Evolutionary conservation across 2,888 invertebrate species (phyloP), one percentile per base, ranked within the genome.

Genomic region (Heteropelma amictum): DNA sequence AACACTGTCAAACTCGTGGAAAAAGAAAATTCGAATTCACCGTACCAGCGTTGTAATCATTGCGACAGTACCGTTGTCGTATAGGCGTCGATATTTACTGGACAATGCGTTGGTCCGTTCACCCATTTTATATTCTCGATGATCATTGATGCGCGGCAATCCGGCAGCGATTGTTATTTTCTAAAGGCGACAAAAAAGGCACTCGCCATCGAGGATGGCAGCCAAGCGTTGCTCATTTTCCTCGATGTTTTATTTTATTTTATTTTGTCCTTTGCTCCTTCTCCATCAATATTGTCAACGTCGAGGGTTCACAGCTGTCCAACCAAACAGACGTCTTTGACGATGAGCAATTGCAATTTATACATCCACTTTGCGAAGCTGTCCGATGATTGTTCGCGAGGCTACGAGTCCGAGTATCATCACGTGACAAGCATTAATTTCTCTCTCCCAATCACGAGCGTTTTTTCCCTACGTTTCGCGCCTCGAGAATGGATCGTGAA

Each of bases 81-180:
- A 83, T 81, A 82, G 83, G 81, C 83, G 83, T 85, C 75, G 78
- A 80, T 81, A 78, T 78, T 81, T 82, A 89, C 89, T 89, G 86
- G 69, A 81, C 76, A 79, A 80, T 73, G 76, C 68, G 78, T 79
- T 76, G 70, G 77, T 78, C 76, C 72, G 68, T 7, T 30, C 56
- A 30, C 77, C 82, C 83, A 88, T 88, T 89, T 88, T 88, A 88
- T 89, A 89, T 88, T 84, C 58, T 65, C 85, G 67, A 77, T 51
- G 83, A 80, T 85, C 83, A 87, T 77, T 80, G 88, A 86, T 87
- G 87, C 88, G 84, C 85, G 76, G 84, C 86, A 81, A 80, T 74
- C 23, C 26, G 47, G 79, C 85, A 88, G 84, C 83, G 81, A 21
- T 81, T 81, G 81, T 77, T 81, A 64, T 77, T 89, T 88, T 85